phyloP scores from a whole-genome alignment of 2,888 invertebrate species.

The Cataglyphis livida region DNA sequence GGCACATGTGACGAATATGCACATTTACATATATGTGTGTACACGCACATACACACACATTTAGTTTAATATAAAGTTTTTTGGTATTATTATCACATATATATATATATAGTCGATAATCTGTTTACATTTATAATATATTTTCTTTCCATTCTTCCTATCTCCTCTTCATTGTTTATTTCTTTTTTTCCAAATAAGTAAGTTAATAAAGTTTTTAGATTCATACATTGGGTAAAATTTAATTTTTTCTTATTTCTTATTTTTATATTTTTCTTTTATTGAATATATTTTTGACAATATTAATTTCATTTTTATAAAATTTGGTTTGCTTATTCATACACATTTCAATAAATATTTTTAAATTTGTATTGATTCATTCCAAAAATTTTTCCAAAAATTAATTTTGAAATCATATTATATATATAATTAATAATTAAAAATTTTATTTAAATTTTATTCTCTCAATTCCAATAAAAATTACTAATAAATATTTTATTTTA shows the following conservation, averaged over 20 bases:
- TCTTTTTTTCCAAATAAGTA: too few relatives aligned
- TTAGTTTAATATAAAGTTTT: not conserved
- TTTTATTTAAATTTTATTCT: too few relatives aligned
- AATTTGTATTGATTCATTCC: not conserved
- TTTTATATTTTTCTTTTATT: not conserved
- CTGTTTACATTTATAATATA: not conserved
- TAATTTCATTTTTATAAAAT: not conserved
- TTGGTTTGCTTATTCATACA: not conserved
- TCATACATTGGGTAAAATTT: not conserved
- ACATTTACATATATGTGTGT: too few relatives aligned
- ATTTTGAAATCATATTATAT: not conserved
- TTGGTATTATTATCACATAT: slow-evolving; percentile 1
- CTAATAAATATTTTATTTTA: too few relatives aligned
- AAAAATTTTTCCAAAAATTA: not conserved
- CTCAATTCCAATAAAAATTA: too few relatives aligned
- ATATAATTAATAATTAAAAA: too few relatives aligned
- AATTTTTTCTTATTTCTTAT: not conserved
- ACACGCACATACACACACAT: not conserved
- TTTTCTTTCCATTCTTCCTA: not conserved
- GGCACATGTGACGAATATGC: slow-evolving; percentile 21
- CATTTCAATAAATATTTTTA: not conserved
- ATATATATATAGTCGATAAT: not conserved
- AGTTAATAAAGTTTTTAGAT: too few relatives aligned
- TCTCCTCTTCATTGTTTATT: not conserved
- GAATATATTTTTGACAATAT: not conserved